phyloP scores from a whole-genome alignment of 1,140 invertebrate genomes.

The Megathymus violae region DNA sequence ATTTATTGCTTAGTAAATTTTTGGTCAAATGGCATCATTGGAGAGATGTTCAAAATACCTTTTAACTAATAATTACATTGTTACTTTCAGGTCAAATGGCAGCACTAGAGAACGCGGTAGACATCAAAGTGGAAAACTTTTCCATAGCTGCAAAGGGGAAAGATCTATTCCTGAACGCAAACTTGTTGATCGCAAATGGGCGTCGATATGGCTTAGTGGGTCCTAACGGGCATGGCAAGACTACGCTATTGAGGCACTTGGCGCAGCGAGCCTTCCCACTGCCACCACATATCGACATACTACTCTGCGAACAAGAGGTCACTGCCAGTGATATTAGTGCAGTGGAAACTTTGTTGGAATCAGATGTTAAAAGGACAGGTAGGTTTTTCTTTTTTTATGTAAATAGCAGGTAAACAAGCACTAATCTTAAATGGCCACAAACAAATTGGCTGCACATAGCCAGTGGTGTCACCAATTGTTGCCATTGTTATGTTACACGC shows the following conservation, averaged over 20 bases:
- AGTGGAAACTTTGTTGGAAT: slow-evolving; percentile 96
- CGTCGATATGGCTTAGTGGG: slow-evolving; percentile 98
- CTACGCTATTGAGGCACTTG: slow-evolving; percentile 97
- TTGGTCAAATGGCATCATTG: too few species aligned
- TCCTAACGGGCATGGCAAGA: slow-evolving; percentile 99
- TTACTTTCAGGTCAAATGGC: slow-evolving; percentile 87
- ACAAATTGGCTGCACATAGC: too few species aligned
- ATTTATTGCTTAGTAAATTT: too few species aligned
- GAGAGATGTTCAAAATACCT: too few species aligned
- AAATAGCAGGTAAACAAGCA: too few species aligned
- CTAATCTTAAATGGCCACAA: too few species aligned
- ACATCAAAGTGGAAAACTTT: slow-evolving; percentile 99
- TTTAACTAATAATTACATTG: too few species aligned
- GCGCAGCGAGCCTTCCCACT: slow-evolving; percentile 94
- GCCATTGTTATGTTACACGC: too few species aligned
- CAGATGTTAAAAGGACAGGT: slow-evolving; percentile 94
- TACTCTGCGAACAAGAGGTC: slow-evolving; percentile 99
- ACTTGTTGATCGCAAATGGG: slow-evolving; percentile 95
- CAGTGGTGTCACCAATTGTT: too few species aligned
- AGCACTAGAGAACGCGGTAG: slow-evolving; percentile 96
- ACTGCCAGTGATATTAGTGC: slow-evolving; percentile 94
- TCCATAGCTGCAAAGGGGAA: slow-evolving; percentile 99
- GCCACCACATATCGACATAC: slow-evolving; percentile 97
- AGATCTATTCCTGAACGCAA: slow-evolving; percentile 98
- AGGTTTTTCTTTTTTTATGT: too few species aligned